phyloP scores from a whole-genome alignment of 2,113 vertebrate genomes.

The Charadrius vociferus region DNA sequence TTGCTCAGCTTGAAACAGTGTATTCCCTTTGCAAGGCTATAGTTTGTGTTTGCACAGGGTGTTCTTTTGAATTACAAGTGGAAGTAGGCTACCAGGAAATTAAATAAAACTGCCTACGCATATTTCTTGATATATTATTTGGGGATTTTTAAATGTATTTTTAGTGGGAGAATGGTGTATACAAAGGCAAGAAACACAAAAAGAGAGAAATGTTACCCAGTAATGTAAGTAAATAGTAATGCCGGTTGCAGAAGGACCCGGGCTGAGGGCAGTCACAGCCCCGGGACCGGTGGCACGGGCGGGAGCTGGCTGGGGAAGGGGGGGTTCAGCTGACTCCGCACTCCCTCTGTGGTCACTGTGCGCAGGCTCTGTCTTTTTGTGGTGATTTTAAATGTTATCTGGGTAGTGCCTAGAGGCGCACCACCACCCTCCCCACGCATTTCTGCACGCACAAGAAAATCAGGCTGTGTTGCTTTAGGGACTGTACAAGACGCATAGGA shows the following conservation, averaged over 20 bases:
- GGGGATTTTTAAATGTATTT: background rate
- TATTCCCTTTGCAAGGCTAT: background rate
- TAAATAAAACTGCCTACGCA: background rate
- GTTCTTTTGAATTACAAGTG: background rate
- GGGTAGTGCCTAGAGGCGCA: background rate
- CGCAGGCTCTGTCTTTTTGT: rapidly evolving
- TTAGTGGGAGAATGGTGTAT: background rate
- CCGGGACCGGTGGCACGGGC: rapidly evolving
- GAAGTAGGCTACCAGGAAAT: background rate
- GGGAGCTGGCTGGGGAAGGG: background rate
- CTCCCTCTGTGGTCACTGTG: background rate
- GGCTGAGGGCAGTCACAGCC: background rate
- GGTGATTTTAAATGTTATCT: background rate
- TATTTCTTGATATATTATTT: background rate
- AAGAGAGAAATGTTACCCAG: background rate
- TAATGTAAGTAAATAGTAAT: background rate
- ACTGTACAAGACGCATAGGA: background rate
- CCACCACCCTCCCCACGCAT: rapidly evolving
- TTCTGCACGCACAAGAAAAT: background rate
- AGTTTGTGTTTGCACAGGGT: background rate
- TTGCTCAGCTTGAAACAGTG: background rate
- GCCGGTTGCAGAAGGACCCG: background rate
- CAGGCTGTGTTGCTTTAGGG: background rate
- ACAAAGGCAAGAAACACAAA: background rate
- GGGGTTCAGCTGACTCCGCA: background rate